Percentiles rank a stretch among this genome's conserved stretches.
phyloP scores from a whole-genome alignment of 2,888 invertebrate species.

The Drosophila subquinaria region DNA sequence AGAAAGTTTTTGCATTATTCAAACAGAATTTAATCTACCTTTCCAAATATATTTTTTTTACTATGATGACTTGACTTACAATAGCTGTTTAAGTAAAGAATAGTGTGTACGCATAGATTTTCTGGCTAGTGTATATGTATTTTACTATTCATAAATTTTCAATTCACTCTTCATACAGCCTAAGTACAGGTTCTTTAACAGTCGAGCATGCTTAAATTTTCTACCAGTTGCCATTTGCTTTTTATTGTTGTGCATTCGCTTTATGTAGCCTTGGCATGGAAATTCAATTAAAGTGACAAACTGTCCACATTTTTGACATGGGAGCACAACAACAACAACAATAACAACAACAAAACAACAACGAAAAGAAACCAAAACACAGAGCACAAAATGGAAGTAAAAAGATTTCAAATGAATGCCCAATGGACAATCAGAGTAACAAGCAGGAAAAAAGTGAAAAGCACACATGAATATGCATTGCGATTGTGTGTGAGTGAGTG shows the following conservation, averaged over 20 bases:
- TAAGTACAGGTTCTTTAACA: background rate
- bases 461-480: slow-evolving; percentile 63
- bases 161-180: too few relatives aligned
- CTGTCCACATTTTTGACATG: slow-evolving; percentile 81
- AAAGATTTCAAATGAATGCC: slow-evolving; percentile 69
- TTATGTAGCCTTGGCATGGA: slow-evolving; percentile 66
- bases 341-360: slow-evolving; percentile 12
- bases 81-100: too few relatives aligned
- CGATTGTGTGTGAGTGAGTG: slow-evolving; percentile 21
- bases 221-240: background rate
- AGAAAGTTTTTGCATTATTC: too few relatives aligned
- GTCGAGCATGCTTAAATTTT: background rate
- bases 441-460: slow-evolving; percentile 29
- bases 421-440: slow-evolving; percentile 72
- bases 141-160: too few relatives aligned
- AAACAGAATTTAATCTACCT: too few relatives aligned
- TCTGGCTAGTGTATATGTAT: too few relatives aligned
- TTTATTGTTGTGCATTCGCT: slow-evolving; percentile 47
- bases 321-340: slow-evolving; percentile 39
- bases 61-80: too few relatives aligned
- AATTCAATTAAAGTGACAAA: slow-evolving; percentile 82
- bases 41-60: too few relatives aligned
- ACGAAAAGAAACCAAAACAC: slow-evolving; percentile 15
- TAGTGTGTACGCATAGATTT: too few relatives aligned
- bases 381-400: slow-evolving; percentile 34